These are phyloP conservation scores for Ophiothrix spiculata DNA, from an alignment of 35 echinoderm and acorn worm genomes.

Conservation along the genomic window DNA sequence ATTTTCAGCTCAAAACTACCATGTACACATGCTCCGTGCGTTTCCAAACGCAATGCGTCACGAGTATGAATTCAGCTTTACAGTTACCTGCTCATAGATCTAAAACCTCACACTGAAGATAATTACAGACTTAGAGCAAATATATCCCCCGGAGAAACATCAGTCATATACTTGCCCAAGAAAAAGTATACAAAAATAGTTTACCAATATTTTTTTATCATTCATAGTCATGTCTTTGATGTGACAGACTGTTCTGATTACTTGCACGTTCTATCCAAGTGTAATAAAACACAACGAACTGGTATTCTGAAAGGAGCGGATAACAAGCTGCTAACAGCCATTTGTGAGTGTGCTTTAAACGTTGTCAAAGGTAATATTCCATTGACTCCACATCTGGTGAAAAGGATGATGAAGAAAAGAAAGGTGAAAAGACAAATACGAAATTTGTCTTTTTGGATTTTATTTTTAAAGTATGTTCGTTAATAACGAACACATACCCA, in stretches of 20 bases:
- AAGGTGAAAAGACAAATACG: too few species aligned
- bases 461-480: background rate
- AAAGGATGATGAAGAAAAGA: too few species aligned
- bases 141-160: conserved; percentile 29
- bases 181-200: background rate
- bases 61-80: too few species aligned
- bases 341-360: conserved; percentile 60
- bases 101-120: conserved; percentile 35
- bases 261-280: conserved; percentile 41
- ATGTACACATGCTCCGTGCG: too few species aligned
- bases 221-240: conserved; percentile 10
- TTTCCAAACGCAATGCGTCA: too few species aligned
- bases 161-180: background rate
- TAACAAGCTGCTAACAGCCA: conserved; percentile 17
- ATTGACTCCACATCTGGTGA: conserved; percentile 38
- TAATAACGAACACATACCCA: background rate
- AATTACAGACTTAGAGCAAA: background rate
- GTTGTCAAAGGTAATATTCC: conserved; percentile 49
- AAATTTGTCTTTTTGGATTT: too few species aligned
- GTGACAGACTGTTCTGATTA: conserved; percentile 40
- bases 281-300: conserved; percentile 40
- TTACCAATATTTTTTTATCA: background rate
- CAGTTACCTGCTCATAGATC: conserved; percentile 38
- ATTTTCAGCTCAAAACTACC: too few species aligned
- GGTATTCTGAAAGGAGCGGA: conserved; percentile 48